Conservation (phyloP, 2,888 invertebrate species). For the Eupithecia dodoneata region DNA sequence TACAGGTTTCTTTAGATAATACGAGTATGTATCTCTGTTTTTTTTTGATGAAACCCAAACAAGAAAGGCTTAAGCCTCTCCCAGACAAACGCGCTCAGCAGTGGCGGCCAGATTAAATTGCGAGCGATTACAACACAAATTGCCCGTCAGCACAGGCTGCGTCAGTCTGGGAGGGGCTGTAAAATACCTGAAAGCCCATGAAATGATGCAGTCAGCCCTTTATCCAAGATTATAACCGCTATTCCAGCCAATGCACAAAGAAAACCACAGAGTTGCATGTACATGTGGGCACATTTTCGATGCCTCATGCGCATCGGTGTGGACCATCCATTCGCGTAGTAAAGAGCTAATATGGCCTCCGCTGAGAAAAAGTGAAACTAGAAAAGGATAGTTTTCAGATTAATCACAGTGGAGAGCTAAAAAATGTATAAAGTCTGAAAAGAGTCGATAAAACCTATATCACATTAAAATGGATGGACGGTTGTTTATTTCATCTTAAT, state of each 20-base stretch:
- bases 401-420: neutral
- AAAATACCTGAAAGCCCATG: constrained; percentile 56
- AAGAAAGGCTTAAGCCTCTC: neutral
- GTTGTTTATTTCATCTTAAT: no score
- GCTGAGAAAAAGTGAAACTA: constrained; percentile 65
- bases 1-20: no score
- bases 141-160: neutral
- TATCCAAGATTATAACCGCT: constrained; percentile 29
- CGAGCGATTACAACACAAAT: neutral
- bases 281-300: constrained; percentile 51
- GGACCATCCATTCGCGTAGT: constrained; percentile 65
- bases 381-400: neutral
- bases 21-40: neutral
- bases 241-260: constrained; percentile 50
- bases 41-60: neutral
- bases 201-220: constrained; percentile 42
- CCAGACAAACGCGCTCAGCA: neutral
- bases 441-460: no score
- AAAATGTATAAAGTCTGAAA: neutral
- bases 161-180: neutral
- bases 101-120: neutral
- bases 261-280: constrained; percentile 57
- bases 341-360: constrained; percentile 61
- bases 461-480: no score
- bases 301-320: constrained; percentile 55